Base-by-base conservation (phyloP, 2,888 invertebrate species). In the Phorcus lineatus region DNA sequence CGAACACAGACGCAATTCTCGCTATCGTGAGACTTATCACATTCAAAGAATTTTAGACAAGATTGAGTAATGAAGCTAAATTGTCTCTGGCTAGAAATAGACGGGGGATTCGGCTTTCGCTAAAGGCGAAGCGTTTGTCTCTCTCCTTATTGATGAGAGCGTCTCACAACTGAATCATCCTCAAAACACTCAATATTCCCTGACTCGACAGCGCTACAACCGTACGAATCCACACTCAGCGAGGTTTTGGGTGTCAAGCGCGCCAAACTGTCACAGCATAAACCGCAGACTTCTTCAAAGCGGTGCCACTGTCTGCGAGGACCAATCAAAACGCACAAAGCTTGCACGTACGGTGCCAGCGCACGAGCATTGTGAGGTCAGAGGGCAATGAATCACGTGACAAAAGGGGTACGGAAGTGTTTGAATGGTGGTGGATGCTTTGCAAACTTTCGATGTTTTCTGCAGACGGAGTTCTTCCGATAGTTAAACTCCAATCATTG, bases 381-480 rank as follows among this genome's bases (percentile, higher is more conserved):
- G 24, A 28, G 62, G 62, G 24, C 28, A 62, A 22, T 16, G 28
- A 62, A 62, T 62, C 62, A 62, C 62, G 62, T 62, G 62, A 62
- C 62, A 28, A 28, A 24, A 28, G 62, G 62, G 62, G 62, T 62
- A 62, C 62, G 62, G 62, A 62, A 62, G 62, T 62, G 62, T 62
- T 62, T 62, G 62, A 62, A 62, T 62, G 62, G 62, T 62, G 62
- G 62, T 62, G 62, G 62, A 62, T 28, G 62, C 24, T 62, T 62
- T 62, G 62, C 62, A 62, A 62, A 62, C 62, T 62, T 62, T 62
- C 62, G 62, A 62, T 62, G 62, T 62, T 62, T 28, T 62, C 28
- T 62, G 62, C 62, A 62, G 62, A 62, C 62, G 24, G 62, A 28
- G 62, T 62, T 62, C 62, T 62, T 24, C 28, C n/a, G 24, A 13